Evolutionary conservation across 2,888 invertebrate species (phyloP).

Genomic region (Chrysotoxum bicinctum): DNA sequence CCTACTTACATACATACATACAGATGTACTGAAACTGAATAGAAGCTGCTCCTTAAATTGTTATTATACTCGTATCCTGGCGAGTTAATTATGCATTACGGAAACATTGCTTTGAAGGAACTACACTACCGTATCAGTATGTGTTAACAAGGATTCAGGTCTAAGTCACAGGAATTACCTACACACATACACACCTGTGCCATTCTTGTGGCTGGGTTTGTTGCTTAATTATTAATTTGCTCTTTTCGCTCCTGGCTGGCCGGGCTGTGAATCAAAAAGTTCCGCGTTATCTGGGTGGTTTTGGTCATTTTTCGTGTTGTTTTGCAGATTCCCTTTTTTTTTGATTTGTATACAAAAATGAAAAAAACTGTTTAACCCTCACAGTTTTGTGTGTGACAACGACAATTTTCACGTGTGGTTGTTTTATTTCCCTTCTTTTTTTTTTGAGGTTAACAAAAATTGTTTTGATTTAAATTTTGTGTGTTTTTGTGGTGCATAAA

Average conservation of each 20-base stretch:
- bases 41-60: conserved; percentile 29
- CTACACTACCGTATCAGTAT: conserved; percentile 12
- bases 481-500: conserved; percentile 56
- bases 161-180: not conserved
- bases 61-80: conserved; percentile 11
- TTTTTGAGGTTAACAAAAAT: conserved; percentile 58
- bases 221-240: conserved; percentile 6
- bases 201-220: conserved; percentile 28
- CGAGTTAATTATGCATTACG: conserved; percentile 63
- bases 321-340: conserved; percentile 35
- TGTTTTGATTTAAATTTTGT: conserved; percentile 64
- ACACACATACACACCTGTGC: not conserved
- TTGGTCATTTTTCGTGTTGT: conserved; percentile 40
- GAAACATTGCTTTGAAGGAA: conserved; percentile 45
- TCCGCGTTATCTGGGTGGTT: conserved; percentile 47
- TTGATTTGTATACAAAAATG: not conserved
- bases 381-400: conserved; percentile 61
- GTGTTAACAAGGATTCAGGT: conserved; percentile 12
- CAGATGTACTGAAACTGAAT: not conserved
- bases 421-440: conserved; percentile 56
- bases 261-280: conserved; percentile 45
- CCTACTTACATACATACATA: conserved; percentile 17
- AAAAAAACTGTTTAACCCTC: conserved; percentile 24
- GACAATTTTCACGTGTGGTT: conserved; percentile 66
- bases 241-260: not conserved